Evolutionary conservation across 2,888 invertebrate species (phyloP).

Genomic region (Drosophila ustulata): DNA sequence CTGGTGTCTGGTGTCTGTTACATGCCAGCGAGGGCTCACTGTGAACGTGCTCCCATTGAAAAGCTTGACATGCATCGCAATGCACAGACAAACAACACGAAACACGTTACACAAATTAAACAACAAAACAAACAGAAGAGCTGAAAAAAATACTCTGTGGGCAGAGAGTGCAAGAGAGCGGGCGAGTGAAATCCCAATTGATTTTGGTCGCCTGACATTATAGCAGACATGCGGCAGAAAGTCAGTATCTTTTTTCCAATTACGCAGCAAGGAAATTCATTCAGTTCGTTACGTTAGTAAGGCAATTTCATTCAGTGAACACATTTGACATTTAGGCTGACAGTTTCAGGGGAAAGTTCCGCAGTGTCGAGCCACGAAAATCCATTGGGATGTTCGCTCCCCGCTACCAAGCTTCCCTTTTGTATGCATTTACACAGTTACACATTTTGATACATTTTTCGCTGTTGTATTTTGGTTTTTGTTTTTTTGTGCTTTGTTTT

Average conservation of each 20-base stretch:
- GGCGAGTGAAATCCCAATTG: too few relatives aligned
- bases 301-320: too few relatives aligned
- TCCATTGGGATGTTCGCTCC: slow-evolving; percentile 35
- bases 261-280: too few relatives aligned
- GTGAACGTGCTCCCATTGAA: slow-evolving; percentile 10
- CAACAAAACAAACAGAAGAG: slow-evolving; percentile 40
- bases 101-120: slow-evolving; percentile 72
- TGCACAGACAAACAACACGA: slow-evolving; percentile 47
- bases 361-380: too few relatives aligned
- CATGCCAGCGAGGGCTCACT: slow-evolving; percentile 24
- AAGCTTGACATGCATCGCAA: slow-evolving; percentile 35
- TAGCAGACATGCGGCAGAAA: too few relatives aligned
- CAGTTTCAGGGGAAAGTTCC: too few relatives aligned
- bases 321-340: too few relatives aligned
- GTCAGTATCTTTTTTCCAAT: too few relatives aligned
- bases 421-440: slow-evolving; percentile 16
- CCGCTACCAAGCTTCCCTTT: not conserved
- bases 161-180: not conserved
- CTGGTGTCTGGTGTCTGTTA: not conserved
- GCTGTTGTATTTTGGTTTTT: slow-evolving; percentile 20
- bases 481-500: slow-evolving; percentile 1
- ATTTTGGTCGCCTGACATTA: too few relatives aligned
- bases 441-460: slow-evolving; percentile 17
- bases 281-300: too few relatives aligned
- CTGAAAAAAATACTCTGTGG: slow-evolving; percentile 21